These are phyloP conservation scores for Heliconius sara DNA, from an alignment of 2,888 invertebrate genomes.

Conservation along the genomic window DNA sequence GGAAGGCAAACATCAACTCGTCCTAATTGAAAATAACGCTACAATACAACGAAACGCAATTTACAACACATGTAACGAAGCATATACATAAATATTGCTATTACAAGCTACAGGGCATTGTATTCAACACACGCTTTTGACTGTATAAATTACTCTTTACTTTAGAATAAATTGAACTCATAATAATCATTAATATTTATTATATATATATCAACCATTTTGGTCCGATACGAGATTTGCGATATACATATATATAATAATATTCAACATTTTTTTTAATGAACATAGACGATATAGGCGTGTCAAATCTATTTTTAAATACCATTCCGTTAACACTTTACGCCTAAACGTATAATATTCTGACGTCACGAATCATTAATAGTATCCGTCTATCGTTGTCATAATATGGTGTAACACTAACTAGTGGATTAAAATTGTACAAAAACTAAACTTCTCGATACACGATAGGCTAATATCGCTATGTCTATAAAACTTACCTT, in stretches of 20 bases:
- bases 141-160: conserved; percentile 19
- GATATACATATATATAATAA: conserved; percentile 27
- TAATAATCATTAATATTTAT: conserved; percentile 14
- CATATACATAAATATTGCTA: conserved; percentile 49
- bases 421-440: conserved; percentile 77
- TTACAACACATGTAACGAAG: conserved; percentile 56
- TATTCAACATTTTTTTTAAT: conserved; percentile 24
- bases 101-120: conserved; percentile 32
- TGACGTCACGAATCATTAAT: conserved; percentile 13
- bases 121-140: conserved; percentile 23
- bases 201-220: conserved; percentile 21
- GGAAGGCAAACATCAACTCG: conserved; percentile 43
- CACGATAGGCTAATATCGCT: conserved; percentile 70
- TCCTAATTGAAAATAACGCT: conserved; percentile 64
- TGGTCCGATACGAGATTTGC: conserved; percentile 25
- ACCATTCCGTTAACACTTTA: conserved; percentile 56
- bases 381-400: conserved; percentile 48
- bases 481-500: conserved; percentile 71
- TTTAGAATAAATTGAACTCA: conserved; percentile 15
- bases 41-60: conserved; percentile 63
- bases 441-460: conserved; percentile 76
- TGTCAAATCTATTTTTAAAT: conserved; percentile 53
- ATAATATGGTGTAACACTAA: conserved; percentile 60
- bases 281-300: conserved; percentile 38
- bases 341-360: conserved; percentile 48